A percentile compares a stretch with the other conserved stretches of the same genome.
Conservation (phyloP, 1,140 invertebrate species). For the Magallana gigas region DNA sequence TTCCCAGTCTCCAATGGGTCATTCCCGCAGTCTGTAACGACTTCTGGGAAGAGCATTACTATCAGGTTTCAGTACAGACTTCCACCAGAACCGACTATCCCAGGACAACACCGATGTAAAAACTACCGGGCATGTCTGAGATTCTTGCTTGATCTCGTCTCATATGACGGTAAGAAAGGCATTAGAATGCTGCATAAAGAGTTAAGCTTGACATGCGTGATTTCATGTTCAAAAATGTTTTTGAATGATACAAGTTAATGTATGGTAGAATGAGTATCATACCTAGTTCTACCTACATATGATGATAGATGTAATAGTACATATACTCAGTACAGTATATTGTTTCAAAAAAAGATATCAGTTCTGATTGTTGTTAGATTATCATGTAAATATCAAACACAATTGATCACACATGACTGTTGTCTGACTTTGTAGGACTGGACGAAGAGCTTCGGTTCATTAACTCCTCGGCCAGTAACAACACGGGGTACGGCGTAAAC, state of each 20-base stretch:
- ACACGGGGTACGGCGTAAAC: constrained; percentile 76
- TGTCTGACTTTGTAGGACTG: constrained; percentile 60
- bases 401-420: too few relatives aligned
- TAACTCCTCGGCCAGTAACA: constrained; percentile 73
- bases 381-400: too few relatives aligned
- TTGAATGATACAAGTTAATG: too few relatives aligned
- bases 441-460: constrained; percentile 73
- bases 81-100: constrained; percentile 54
- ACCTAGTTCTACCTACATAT: too few relatives aligned
- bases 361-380: too few relatives aligned
- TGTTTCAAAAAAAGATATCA: not conserved
- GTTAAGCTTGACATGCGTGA: too few relatives aligned
- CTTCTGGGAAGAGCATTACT: constrained; percentile 62
- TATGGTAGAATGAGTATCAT: too few relatives aligned
- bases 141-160: constrained; percentile 70
- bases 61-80: constrained; percentile 67
- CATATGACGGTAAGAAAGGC: constrained; percentile 63
- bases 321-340: not conserved
- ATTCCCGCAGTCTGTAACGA: constrained; percentile 74
- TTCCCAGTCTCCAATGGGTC: constrained; percentile 74
- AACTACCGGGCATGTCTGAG: constrained; percentile 71
- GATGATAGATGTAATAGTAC: not conserved
- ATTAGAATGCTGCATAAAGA: too few relatives aligned
- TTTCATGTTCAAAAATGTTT: too few relatives aligned
- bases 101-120: constrained; percentile 63